These are phyloP conservation scores for Cephus spinipes DNA, from an alignment of 2,888 invertebrate genomes.

Conservation along the genomic window DNA sequence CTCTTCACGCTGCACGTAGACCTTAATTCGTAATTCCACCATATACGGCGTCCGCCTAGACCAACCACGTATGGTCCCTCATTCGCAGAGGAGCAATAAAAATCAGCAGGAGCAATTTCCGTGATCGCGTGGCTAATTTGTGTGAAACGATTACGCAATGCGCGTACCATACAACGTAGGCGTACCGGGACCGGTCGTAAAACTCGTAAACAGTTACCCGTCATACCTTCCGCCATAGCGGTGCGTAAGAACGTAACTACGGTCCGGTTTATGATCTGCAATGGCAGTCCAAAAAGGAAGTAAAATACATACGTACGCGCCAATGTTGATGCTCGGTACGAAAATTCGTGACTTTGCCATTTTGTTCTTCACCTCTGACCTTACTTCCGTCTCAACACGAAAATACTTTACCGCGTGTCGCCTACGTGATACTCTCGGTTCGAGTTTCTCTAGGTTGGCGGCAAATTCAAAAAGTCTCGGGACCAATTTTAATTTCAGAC, in stretches of 20 bases:
- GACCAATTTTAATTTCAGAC: background rate
- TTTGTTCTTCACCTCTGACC: background rate
- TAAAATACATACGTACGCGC: background rate
- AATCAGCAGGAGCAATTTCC: conserved; percentile 35
- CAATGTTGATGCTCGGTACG: background rate
- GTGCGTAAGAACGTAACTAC: conserved; percentile 1
- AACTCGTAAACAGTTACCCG: conserved; percentile 36
- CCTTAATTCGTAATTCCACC: background rate
- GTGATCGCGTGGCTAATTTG: conserved; percentile 33
- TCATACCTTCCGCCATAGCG: conserved; percentile 1
- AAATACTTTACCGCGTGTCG: background rate
- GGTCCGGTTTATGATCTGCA: background rate
- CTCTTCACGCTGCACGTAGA: background rate
- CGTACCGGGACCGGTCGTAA: conserved; percentile 40
- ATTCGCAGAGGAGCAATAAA: conserved; percentile 25
- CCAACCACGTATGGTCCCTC: background rate
- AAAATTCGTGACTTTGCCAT: background rate
- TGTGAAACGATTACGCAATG: conserved; percentile 32
- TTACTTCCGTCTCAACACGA: background rate
- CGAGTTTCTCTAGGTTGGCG: background rate
- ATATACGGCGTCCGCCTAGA: background rate
- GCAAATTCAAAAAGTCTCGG: background rate
- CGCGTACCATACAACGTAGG: conserved; percentile 31
- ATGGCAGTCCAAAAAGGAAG: background rate
- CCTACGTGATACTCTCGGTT: background rate